A percentile compares a stretch with the other conserved stretches of the same genome.
These are phyloP conservation scores for Phrynosoma platyrhinos DNA, from an alignment of 2,113 vertebrate genomes.

Conservation along the genomic window DNA sequence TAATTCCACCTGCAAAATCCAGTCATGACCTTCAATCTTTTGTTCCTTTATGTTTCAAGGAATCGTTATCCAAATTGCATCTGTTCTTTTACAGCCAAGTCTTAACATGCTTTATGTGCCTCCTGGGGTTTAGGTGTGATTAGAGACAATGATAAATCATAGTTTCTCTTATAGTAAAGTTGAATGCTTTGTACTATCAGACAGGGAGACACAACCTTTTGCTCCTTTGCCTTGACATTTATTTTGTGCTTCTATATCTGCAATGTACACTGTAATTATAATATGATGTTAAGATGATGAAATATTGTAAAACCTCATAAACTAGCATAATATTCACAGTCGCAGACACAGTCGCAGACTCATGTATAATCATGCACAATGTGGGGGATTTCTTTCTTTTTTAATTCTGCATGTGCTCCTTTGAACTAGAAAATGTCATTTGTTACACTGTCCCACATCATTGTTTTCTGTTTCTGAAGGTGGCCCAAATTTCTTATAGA, in stretches of 20 bases:
- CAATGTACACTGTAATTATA: not conserved
- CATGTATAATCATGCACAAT: not conserved
- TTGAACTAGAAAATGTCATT: not conserved
- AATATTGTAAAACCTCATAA: not conserved
- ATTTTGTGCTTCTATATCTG: not conserved
- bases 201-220: conserved; percentile 9
- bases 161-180: not conserved
- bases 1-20: not conserved
- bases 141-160: conserved; percentile 8
- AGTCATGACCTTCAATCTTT: not conserved
- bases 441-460: not conserved
- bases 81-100: not conserved
- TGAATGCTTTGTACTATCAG: conserved; percentile 21
- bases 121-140: not conserved
- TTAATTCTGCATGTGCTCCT: not conserved
- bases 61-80: not conserved
- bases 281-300: conserved; percentile 1
- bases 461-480: not conserved
- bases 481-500: not conserved
- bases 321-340: not conserved
- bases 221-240: conserved; percentile 7
- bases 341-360: too few species aligned
- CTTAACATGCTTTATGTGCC: not conserved
- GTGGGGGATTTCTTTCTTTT: not conserved
- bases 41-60: not conserved